Base-by-base conservation (phyloP, 1,140 invertebrate genomes). In the Chymomyza costata region DNA sequence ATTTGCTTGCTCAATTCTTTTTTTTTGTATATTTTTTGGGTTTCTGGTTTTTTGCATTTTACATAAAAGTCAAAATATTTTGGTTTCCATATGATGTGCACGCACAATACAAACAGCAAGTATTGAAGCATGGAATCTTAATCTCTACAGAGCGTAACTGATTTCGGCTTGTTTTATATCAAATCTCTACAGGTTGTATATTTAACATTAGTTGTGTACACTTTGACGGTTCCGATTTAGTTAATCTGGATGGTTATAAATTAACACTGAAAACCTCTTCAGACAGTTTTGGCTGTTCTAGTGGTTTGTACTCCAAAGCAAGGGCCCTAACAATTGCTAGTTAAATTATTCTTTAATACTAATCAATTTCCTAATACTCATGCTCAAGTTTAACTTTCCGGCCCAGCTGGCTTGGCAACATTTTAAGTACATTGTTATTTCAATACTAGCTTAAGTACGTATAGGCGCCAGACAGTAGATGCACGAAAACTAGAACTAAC, bases 1-100 rank as follows among this genome's bases (percentile, higher is more conserved):
- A 25, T 35, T 57, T 58, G 35, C 58, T 63, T 63, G 43, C 18
- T 39, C 18, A 54, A 38, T 60, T 49, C 17, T 40, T 52, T 11
- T 16, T 53, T 35, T 39, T 44, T 40, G 41, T 35, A 14, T 28
- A 35, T 48, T 47, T 28, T 37, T 19, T 41, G 11, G 39, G 41
- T 45, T 65, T 65, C 30, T 28, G 18, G 37, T 8, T 40, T 55
- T 58, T 65, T 65, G 60, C 60, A 58, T 63, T 46, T 49, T 43
- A 55, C 57, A 59, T 48, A 61, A 61, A 56, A 56, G 46, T 56
- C 58, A 62, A 62, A 62, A 62, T 62, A 62, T 62, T 62, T 56
- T 44, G 47, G 53, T 16, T 28, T 34, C n/a, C 30, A 37, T 19
- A 17, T 31, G 21, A 47, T 11, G 31, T n/a, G 49, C 13, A 41